Evolutionary conservation across 1,140 invertebrate species (phyloP).

Genomic region (Oscheius sp.): DNA sequence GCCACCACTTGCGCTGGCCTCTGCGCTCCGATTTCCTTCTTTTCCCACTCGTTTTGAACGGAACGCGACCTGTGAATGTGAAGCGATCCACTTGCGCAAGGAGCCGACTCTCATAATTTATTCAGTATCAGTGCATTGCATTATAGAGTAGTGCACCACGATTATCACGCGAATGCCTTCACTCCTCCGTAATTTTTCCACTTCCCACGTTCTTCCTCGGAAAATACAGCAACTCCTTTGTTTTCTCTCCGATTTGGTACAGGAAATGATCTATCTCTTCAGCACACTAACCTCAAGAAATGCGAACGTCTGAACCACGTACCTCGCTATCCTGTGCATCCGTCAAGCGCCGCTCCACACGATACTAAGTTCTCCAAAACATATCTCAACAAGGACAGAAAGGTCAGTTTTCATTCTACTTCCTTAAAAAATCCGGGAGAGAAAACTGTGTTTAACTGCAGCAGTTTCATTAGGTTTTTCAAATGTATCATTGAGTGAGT

Average conservation of each 20-base stretch:
- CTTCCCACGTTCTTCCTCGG: not conserved
- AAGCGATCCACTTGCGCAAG: slow-evolving; percentile 1
- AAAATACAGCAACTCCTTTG: not conserved
- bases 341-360: slow-evolving; percentile 47
- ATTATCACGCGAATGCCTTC: slow-evolving; percentile 8
- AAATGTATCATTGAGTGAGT: too few species aligned
- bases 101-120: not conserved
- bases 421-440: too few species aligned
- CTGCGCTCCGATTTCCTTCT: not conserved
- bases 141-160: slow-evolving; percentile 2
- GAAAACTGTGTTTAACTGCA: too few species aligned
- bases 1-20: not conserved
- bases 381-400: slow-evolving; percentile 57
- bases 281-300: slow-evolving; percentile 57
- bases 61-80: not conserved
- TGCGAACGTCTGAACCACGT: slow-evolving; percentile 56
- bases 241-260: not conserved
- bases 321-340: slow-evolving; percentile 51
- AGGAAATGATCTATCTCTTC: slow-evolving; percentile 30
- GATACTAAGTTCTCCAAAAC: slow-evolving; percentile 55
- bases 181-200: slow-evolving; percentile 12
- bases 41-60: not conserved
- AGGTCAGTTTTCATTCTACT: slow-evolving; percentile 44
- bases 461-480: too few species aligned
- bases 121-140: slow-evolving; percentile 11